Evolutionary conservation across 2,888 invertebrate species (phyloP), one percentile per base, ranked within the genome.

Genomic region (Hofmannophila pseudospretella): DNA sequence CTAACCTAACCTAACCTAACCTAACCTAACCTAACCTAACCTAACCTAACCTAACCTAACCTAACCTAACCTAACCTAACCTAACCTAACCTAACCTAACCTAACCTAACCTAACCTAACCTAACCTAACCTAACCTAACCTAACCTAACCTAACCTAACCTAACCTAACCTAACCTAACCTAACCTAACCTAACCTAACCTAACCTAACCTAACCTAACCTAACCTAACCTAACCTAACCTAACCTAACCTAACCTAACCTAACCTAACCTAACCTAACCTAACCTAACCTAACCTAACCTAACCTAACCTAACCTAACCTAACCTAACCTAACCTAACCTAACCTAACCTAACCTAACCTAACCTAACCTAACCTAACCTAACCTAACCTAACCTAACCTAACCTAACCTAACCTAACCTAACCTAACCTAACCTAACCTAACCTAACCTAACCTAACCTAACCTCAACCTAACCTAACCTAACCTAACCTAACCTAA

Each of bases 361-460:
- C 41, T 41, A 46, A 39, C 44, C 44, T 42, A 44, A 42, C 42
- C 39, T 40, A 44, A 43, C 44, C 44, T 41, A 44, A 43, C 43
- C 43, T 39, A 38, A 41, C 38, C 42, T 35, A 46, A 46, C 43
- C 45, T 45, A 43, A 45, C 43, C 45, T 41, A 43, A 45, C 42
- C 45, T 41, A 38, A 38, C 38, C 38, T 39, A 33, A 46, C 43
- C 43, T 43, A 43, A 43, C 43, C 43, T 43, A 39, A 43, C 49
- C 51, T 51, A 51, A 51, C 51, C 51, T 49, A 49, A 50, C 50
- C 44, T 45, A 47, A 45, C 45, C 45, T 43, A 45, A 45, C 43
- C 45, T 40, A 44, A 44, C 46, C 43, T 43, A 43, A 48, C 45
- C 45, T 44, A 48, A 48, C 45, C 45, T 44, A 49, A 49, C 49